Conservation (phyloP, 2,797 vertebrate species). For the Triplophysa bombifrons region DNA sequence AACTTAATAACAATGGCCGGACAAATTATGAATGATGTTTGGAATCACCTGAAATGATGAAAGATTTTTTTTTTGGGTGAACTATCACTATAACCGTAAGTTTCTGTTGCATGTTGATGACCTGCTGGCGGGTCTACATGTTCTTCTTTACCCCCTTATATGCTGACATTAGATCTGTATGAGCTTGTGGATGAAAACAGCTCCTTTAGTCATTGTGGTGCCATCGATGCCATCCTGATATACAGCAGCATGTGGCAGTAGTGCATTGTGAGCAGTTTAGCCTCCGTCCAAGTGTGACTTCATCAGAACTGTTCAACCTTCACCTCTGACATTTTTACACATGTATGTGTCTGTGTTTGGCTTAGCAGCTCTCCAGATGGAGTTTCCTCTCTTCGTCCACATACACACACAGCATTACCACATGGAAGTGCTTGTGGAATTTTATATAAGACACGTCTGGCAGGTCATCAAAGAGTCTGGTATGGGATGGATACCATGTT, state of each 20-base stretch:
- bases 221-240: constrained; percentile 5
- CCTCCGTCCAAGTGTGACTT: constrained; percentile 1
- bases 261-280: constrained; percentile 9
- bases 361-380: constrained; percentile 9
- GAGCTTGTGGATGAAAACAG: not conserved
- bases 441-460: constrained; percentile 31
- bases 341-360: not conserved
- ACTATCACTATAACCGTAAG: too few relatives aligned
- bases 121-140: too few relatives aligned
- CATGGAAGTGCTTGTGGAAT: constrained; percentile 49
- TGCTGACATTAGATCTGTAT: constrained; percentile 1
- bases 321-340: constrained; percentile 10
- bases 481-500: constrained; percentile 21
- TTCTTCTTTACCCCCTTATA: not conserved
- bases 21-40: too few relatives aligned
- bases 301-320: constrained; percentile 14
- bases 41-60: too few relatives aligned
- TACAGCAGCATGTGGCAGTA: not conserved
- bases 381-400: not conserved
- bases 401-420: constrained; percentile 24
- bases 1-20: too few relatives aligned
- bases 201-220: not conserved
- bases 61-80: too few relatives aligned
- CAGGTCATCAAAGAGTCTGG: constrained; percentile 25
- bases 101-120: too few relatives aligned